Evolutionary conservation across 1,140 invertebrate genomes (phyloP), one percentile per base, ranked within the genome.

Genomic region (Meteorus sp.): DNA sequence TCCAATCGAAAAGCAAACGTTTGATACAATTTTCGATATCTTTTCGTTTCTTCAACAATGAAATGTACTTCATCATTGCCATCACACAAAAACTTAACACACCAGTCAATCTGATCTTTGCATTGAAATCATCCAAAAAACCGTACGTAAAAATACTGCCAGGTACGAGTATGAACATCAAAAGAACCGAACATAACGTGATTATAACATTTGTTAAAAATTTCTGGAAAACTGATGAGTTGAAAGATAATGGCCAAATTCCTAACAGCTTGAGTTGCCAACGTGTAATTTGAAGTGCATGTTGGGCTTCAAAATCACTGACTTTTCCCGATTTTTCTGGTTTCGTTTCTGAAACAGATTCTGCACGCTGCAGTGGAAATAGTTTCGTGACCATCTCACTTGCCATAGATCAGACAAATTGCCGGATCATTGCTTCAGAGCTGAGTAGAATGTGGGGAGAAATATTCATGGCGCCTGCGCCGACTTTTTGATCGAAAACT

Each of bases 1-100:
- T 45, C 63, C 63, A 67, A 25, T 67, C 65, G 17, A 13, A n/a
- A n/a, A 59, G 56, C 1, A 67, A 39, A 9, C 61, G 63, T 11
- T 65, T 55, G 33, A 67, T 29, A 33, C 65, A 67, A 5, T 25
- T 52, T n/a, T 35, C 15, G 17, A 67, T 63, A 9, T 50, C 43
- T 11, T 53, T 19, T 20, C 35, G 29, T 17, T 59, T 57, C 17
- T 45, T 50, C 7, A 52, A 7, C 11, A 67, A 37, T 22, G 54
- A 63, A 31, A 25, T 39, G 29, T 59, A 67, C 25, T 67, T 67
- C 17, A 61, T 47, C 19, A 63, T 43, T 9, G 47, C 56, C 11
- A 52, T 56, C 0, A 35, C 25, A 8, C 65, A 61, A 48, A 67
- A 67, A n/a, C 58, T 55, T 19, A 43, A 17, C 9, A 13, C 8